Evolutionary conservation across 2,888 invertebrate species (phyloP).

Genomic region (Actias luna): DNA sequence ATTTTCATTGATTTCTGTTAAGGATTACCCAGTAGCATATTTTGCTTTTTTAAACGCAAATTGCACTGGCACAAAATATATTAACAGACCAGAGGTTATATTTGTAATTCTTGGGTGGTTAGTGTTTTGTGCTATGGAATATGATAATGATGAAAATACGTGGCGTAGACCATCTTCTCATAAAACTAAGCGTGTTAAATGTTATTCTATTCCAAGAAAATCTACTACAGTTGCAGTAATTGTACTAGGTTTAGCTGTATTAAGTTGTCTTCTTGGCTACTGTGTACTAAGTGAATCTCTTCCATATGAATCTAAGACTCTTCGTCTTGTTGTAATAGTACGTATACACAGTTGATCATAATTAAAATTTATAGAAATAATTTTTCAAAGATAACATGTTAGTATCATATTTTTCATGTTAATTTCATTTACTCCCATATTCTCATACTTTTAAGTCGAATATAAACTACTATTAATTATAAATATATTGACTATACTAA

Average conservation of each 20-base stretch:
- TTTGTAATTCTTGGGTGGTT: background rate
- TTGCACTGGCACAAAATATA: too few relatives aligned
- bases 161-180: constrained; percentile 62
- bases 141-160: constrained; percentile 67
- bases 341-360: constrained; percentile 33
- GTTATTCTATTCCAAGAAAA: constrained; percentile 59
- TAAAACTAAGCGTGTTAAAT: constrained; percentile 47
- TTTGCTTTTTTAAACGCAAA: too few relatives aligned
- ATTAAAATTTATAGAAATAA: background rate
- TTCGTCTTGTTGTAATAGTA: constrained; percentile 68
- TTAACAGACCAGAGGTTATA: too few relatives aligned
- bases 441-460: too few relatives aligned
- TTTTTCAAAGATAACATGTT: background rate
- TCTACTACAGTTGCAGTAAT: constrained; percentile 68
- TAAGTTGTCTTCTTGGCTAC: constrained; percentile 74
- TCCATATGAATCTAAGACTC: constrained; percentile 72
- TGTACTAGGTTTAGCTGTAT: constrained; percentile 69
- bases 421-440: too few relatives aligned
- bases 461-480: too few relatives aligned
- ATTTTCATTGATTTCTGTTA: too few relatives aligned
- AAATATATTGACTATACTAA: too few relatives aligned
- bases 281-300: constrained; percentile 73
- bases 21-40: too few relatives aligned
- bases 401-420: background rate
- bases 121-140: constrained; percentile 52